These are phyloP conservation scores for Paramormyrops hopkinsi DNA, from an alignment of 2,797 vertebrate genomes.

Conservation along the genomic window DNA sequence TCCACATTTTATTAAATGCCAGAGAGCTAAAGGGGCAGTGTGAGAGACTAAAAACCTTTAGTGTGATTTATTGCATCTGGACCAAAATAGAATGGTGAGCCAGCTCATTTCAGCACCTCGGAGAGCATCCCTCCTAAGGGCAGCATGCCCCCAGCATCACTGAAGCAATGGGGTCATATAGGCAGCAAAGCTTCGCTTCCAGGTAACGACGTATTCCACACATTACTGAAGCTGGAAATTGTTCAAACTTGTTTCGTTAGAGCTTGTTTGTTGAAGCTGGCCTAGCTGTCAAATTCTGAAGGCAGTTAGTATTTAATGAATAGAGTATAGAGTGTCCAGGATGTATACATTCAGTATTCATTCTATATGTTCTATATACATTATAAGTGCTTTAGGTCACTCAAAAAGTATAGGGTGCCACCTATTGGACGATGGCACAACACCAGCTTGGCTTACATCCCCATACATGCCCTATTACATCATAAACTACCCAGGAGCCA, in stretches of 20 bases:
- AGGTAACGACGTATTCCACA: neutral
- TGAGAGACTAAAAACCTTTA: neutral
- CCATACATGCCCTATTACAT: neutral
- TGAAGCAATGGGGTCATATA: neutral
- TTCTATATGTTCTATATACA: neutral
- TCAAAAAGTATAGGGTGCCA: slow-evolving; percentile 68
- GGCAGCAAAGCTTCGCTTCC: neutral
- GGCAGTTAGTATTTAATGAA: neutral
- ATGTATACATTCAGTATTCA: neutral
- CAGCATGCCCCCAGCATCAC: neutral
- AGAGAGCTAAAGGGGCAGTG: neutral
- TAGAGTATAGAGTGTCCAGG: neutral
- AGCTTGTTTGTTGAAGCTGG: neutral
- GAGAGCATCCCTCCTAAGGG: neutral
- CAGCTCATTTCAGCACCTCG: neutral
- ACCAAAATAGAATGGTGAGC: neutral
- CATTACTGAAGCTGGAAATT: neutral
- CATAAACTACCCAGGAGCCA: neutral
- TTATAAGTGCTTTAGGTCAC: slow-evolving; percentile 39
- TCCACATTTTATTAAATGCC: neutral
- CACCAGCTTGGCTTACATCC: slow-evolving; percentile 37
- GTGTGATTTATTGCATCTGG: neutral
- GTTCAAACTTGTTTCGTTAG: neutral
- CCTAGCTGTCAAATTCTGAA: neutral
- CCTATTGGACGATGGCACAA: slow-evolving; percentile 58